Base-by-base conservation (phyloP, 2,113 vertebrate species). In the Melospiza georgiana region DNA sequence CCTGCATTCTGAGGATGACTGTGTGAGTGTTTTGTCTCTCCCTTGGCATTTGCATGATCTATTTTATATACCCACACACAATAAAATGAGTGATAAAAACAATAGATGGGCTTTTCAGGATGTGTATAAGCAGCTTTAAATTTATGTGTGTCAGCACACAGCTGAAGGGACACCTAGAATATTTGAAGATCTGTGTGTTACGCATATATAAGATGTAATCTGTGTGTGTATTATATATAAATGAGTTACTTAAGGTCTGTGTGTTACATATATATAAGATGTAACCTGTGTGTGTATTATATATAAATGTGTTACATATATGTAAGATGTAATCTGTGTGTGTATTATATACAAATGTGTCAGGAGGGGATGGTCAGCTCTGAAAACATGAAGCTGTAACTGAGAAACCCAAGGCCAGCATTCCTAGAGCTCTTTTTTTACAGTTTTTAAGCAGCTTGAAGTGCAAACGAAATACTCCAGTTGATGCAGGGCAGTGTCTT, bases 181-280 rank as follows among this genome's bases (percentile, higher is more conserved):
- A 33, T 31, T 52, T 69, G 61, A 15, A 11, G 55, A 48, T 39
- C 21, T 52, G 8, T 23, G 14, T 27, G 3, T 51, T 68, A 15
- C 27, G 44, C 18, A 2, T 6, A 5, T 5, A 23, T 5, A 51
- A 33, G 27, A 24, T n/a, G 12, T 2, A 16, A 46, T 37, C 14
- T 28, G 9, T 17, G 16, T 41, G 1, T 57, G 1, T 11, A 2
- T 68, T 18, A 9, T 11, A 20, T 11, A 16, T 17, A 3, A 62
- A 39, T 27, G 43, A 37, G 5, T n/a, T 33, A 4, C 63, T 76
- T 84, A 17, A 43, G 43, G 39, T 39, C 39, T 39, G 39, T 39
- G 39, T 39, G 39, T 39, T 39, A 39, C 39, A 39, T 5, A 37
- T 5, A 37, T 37, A 37, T 37, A 37, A 37, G 37, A 37, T 37